These are phyloP conservation scores for Cerceris rybyensis DNA, from an alignment of 2,888 invertebrate genomes.

Conservation along the genomic window DNA sequence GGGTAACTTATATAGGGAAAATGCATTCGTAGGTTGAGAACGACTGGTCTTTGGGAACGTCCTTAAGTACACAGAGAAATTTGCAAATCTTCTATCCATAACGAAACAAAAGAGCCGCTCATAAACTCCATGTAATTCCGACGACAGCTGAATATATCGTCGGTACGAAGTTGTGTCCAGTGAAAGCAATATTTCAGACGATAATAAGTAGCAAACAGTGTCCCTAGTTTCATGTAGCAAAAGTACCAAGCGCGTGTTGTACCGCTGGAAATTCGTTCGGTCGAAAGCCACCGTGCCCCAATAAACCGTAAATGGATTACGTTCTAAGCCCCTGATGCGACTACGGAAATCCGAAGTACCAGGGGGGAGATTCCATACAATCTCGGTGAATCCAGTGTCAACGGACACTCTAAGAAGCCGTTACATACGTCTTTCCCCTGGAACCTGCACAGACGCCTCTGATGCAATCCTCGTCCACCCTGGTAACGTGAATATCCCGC, in stretches of 20 bases:
- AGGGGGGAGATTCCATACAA: slow-evolving; percentile 42
- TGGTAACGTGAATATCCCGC: slow-evolving; percentile 3
- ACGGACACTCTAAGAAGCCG: slow-evolving; percentile 50
- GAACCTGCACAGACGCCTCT: slow-evolving; percentile 7
- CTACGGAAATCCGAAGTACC: slow-evolving; percentile 47
- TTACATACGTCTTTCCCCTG: slow-evolving; percentile 36
- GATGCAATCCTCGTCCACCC: neutral
- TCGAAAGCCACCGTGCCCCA: slow-evolving; percentile 42
- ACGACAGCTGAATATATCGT: slow-evolving; percentile 24
- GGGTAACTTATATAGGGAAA: too few species aligned
- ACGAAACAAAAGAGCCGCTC: slow-evolving; percentile 22
- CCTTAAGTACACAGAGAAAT: neutral
- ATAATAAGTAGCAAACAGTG: slow-evolving; percentile 51
- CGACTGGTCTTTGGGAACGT: too few species aligned
- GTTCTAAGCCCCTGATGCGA: slow-evolving; percentile 47
- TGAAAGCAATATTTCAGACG: slow-evolving; percentile 40
- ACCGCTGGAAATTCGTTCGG: slow-evolving; percentile 35
- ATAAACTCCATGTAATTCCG: slow-evolving; percentile 24
- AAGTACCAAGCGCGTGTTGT: neutral
- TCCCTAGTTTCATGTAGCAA: slow-evolving; percentile 23
- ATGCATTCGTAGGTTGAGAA: too few species aligned
- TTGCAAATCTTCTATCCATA: neutral
- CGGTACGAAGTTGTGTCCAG: slow-evolving; percentile 39
- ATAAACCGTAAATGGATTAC: slow-evolving; percentile 60
- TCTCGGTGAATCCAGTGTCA: slow-evolving; percentile 54